phyloP scores from a whole-genome alignment of 2,888 invertebrate genomes.

The Scaptodrosophila latifasciaeformis region DNA sequence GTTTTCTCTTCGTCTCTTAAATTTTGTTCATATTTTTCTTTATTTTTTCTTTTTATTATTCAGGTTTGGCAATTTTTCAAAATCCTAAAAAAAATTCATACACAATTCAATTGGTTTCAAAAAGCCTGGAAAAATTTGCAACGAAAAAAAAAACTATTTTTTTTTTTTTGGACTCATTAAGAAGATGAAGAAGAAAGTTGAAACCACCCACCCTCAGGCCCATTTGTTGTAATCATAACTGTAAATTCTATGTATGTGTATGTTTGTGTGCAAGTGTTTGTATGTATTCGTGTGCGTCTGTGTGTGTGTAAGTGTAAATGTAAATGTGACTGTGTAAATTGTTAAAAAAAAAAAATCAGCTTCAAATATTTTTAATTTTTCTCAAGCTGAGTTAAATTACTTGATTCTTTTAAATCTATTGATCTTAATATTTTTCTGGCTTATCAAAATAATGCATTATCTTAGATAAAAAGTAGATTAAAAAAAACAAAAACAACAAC shows the following conservation, averaged over 20 bases:
- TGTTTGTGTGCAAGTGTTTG: neutral
- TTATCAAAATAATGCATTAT: slow-evolving; percentile 14
- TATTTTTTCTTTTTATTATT: neutral
- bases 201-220: slow-evolving; percentile 42
- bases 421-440: slow-evolving; percentile 28
- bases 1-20: slow-evolving; percentile 28
- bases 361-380: too few relatives aligned
- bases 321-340: neutral
- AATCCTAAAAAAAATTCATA: too few relatives aligned
- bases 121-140: too few relatives aligned
- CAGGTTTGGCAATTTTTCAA: too few relatives aligned
- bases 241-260: slow-evolving; percentile 18
- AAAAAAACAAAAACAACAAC: slow-evolving; percentile 7
- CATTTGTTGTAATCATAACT: slow-evolving; percentile 42
- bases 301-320: too few relatives aligned
- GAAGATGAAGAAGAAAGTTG: too few relatives aligned
- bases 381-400: too few relatives aligned
- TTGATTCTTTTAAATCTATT: slow-evolving; percentile 31
- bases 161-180: neutral
- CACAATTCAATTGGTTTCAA: too few relatives aligned
- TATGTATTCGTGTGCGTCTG: neutral
- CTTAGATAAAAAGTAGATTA: slow-evolving; percentile 6
- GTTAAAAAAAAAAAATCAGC: neutral
- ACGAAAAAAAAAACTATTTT: too few relatives aligned
- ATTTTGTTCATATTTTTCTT: slow-evolving; percentile 1